phyloP scores from a whole-genome alignment of 2,113 vertebrate species.

The Vulpes ferrilata region DNA sequence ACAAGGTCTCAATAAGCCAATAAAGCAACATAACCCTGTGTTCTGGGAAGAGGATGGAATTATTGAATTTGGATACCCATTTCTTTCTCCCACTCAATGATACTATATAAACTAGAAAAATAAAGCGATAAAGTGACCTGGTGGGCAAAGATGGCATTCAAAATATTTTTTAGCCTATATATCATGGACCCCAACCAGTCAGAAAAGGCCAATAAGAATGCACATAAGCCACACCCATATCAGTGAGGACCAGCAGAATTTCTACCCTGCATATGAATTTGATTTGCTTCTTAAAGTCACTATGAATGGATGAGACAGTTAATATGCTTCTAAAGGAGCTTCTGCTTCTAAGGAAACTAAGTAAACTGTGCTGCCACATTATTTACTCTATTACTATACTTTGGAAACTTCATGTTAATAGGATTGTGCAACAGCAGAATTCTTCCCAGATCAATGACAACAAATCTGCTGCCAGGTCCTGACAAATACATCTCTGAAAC shows the following conservation, averaged over 20 bases:
- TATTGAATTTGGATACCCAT: background rate
- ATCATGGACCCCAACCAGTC: background rate
- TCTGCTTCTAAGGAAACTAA: background rate
- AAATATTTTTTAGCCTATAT: background rate
- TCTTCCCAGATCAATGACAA: background rate
- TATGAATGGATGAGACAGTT: background rate
- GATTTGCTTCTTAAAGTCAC: background rate
- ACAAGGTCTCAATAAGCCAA: background rate
- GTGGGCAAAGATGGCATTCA: background rate
- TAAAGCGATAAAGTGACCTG: background rate
- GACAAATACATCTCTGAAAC: background rate
- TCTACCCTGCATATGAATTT: background rate
- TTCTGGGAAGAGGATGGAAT: background rate
- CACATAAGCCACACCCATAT: no score
- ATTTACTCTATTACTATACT: background rate
- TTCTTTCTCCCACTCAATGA: background rate
- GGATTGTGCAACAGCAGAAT: background rate
- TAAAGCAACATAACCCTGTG: background rate
- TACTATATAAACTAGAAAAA: background rate
- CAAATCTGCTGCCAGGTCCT: background rate
- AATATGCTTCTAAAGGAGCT: background rate
- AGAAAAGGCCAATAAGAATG: background rate
- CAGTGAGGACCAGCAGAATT: background rate
- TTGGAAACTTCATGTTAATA: background rate
- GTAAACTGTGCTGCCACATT: background rate